Percentiles rank a stretch among this genome's conserved stretches.
Conservation (phyloP, 2,797 vertebrate species). For the Paedocypris micromegethes region DNA sequence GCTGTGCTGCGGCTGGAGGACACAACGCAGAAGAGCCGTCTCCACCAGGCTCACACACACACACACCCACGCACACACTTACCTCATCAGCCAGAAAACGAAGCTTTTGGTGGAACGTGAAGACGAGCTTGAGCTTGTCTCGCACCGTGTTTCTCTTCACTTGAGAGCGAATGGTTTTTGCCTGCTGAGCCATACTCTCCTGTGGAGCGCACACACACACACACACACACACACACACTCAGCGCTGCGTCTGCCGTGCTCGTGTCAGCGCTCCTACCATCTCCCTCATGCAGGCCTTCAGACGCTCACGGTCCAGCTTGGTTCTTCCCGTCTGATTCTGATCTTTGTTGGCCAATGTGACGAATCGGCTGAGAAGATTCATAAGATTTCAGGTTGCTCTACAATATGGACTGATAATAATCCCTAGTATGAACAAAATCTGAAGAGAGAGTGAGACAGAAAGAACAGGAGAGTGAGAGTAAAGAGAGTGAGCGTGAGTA, state of each 20-base stretch:
- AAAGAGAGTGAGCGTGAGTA: too few species aligned
- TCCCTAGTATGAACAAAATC: too few species aligned
- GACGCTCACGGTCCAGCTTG: conserved; percentile 85
- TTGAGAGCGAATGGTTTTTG: conserved; percentile 79
- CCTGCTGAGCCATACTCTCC: conserved; percentile 91
- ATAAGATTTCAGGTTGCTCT: too few species aligned
- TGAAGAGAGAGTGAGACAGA: too few species aligned
- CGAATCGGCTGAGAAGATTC: conserved; percentile 71
- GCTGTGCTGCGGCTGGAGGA: conserved; percentile 86
- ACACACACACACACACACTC: conserved; percentile 1
- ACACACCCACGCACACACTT: not conserved
- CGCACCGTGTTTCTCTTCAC: conserved; percentile 88
- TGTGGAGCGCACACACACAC: conserved; percentile 47
- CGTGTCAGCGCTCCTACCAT: conserved; percentile 67
- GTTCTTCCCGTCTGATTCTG: conserved; percentile 79
- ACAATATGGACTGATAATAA: too few species aligned
- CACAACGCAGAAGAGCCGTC: too few species aligned
- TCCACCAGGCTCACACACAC: too few species aligned
- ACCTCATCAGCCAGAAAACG: conserved; percentile 93
- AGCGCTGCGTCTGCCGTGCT: conserved; percentile 8
- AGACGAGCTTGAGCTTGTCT: conserved; percentile 85
- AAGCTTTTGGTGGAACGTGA: conserved; percentile 88
- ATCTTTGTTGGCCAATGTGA: conserved; percentile 87
- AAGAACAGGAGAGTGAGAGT: too few species aligned
- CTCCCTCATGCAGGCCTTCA: conserved; percentile 90